Percentiles rank a stretch among this genome's conserved stretches.
Evolutionary conservation across 1,140 invertebrate species (phyloP).

Genomic region (Rhopalosiphum padi): DNA sequence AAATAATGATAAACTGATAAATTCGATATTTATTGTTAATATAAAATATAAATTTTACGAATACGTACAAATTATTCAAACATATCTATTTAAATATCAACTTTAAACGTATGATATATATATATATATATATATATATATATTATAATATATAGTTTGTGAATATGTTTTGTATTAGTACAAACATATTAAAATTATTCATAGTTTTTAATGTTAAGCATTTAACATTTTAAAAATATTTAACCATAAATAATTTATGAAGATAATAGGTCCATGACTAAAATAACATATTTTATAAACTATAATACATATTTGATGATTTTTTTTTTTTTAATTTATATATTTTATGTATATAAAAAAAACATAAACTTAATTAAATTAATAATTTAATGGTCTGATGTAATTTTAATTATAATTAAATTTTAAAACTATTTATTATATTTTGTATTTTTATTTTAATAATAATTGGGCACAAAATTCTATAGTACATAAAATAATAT

Average conservation of each 20-base stretch:
- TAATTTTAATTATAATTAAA: background rate
- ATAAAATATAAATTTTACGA: no score
- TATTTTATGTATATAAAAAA: no score
- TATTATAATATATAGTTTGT: no score
- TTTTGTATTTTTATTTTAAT: background rate
- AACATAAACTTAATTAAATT: background rate
- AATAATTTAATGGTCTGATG: background rate
- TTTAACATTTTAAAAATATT: background rate
- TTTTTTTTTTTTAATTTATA: no score
- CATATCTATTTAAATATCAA: no score
- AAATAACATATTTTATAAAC: no score
- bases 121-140: no score
- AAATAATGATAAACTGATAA: no score
- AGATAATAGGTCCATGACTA: fast-evolving
- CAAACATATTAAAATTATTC: background rate
- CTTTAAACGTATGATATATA: no score
- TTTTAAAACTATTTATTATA: background rate
- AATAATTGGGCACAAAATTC: background rate
- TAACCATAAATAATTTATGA: background rate
- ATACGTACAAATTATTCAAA: no score
- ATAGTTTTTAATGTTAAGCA: background rate
- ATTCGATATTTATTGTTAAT: no score
- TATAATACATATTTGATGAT: no score
- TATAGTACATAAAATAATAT: background rate
- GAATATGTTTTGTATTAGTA: background rate